Conservation (phyloP, 2,113 vertebrate genomes). For the Dryoscopus gambensis region DNA sequence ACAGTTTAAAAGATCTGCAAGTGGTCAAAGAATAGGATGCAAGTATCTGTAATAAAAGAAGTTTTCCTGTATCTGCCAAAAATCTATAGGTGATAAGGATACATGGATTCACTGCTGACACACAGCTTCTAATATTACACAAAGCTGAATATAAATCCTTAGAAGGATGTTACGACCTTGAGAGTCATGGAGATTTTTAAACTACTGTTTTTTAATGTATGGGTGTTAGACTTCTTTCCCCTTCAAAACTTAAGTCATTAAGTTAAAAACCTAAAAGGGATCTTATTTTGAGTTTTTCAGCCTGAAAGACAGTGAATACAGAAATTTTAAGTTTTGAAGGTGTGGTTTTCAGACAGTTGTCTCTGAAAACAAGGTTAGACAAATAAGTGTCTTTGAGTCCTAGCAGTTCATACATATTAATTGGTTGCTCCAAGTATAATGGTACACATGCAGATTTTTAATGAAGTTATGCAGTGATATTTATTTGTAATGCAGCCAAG, state of each 20-base stretch:
- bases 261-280: not conserved
- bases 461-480: not conserved
- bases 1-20: not conserved
- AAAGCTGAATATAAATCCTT: not conserved
- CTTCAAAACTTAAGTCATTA: not conserved
- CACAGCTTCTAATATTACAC: not conserved
- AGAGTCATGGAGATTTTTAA: not conserved
- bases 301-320: not conserved
- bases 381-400: not conserved
- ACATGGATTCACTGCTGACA: not conserved
- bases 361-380: not conserved
- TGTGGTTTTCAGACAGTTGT: not conserved
- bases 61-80: not conserved
- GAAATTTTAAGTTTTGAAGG: not conserved
- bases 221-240: not conserved
- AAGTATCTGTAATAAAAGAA: not conserved
- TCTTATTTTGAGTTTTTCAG: not conserved
- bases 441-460: not conserved
- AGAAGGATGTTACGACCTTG: not conserved
- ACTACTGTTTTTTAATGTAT: not conserved
- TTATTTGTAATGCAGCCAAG: not conserved
- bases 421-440: not conserved
- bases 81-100: not conserved
- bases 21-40: not conserved
- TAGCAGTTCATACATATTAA: conserved; percentile 15